Evolutionary conservation across 2,888 invertebrate genomes (phyloP).

Genomic region (Spatulosminthurus flaviceps): DNA sequence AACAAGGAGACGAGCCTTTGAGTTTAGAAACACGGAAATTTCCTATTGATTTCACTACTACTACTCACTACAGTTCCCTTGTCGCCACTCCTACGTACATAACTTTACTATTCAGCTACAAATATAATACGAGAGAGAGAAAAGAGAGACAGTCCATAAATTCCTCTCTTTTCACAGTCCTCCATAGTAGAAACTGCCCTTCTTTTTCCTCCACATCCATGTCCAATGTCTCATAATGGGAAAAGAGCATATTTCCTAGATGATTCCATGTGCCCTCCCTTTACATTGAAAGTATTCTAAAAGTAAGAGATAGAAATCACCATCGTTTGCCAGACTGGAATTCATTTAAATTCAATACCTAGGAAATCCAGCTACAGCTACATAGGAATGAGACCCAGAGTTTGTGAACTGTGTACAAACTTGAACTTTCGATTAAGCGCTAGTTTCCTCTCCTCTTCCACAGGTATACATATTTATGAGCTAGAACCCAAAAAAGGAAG

Average conservation of each 20-base stretch:
- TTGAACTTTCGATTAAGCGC: conserved; percentile 28
- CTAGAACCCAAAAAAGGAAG: not conserved
- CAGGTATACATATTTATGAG: conserved; percentile 25
- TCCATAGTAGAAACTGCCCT: not conserved
- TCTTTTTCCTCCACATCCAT: not conserved
- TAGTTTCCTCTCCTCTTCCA: not conserved
- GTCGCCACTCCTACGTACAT: conserved; percentile 15
- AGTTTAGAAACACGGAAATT: conserved; percentile 19
- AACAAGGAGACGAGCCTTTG: not conserved
- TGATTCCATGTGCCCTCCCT: no score
- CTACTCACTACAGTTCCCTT: conserved; percentile 23
- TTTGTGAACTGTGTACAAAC: conserved; percentile 25
- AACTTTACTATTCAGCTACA: not conserved
- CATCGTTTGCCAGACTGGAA: not conserved
- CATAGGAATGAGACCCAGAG: conserved; percentile 14
- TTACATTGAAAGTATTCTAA: no score
- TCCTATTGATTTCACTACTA: conserved; percentile 19
- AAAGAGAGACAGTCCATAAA: conserved; percentile 21
- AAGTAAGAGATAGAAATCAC: no score
- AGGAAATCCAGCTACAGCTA: no score
- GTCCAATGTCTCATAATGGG: not conserved
- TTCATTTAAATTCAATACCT: conserved; percentile 25
- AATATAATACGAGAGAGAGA: not conserved
- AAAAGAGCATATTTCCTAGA: no score
- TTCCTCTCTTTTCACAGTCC: no score